A percentile compares a stretch with the other conserved stretches of the same genome.
These are phyloP conservation scores for Desmophyllum pertusum DNA, from an alignment of 92 coral and sea anemone genomes.

Conservation along the genomic window DNA sequence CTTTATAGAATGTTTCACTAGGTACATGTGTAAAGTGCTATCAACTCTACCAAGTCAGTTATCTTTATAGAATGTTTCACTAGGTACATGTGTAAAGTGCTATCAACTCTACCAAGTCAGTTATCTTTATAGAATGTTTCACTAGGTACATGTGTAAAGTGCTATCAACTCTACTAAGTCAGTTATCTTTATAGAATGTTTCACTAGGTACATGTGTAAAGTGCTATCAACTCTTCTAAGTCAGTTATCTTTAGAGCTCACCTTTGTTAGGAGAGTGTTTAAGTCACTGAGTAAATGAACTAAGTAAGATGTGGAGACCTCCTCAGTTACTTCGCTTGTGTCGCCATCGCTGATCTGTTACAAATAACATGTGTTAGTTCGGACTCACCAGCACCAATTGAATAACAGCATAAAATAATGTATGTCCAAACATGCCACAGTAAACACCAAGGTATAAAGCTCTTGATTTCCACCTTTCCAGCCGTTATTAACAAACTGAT, in stretches of 20 bases:
- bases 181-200: too few relatives aligned
- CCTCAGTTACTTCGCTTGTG: constrained; percentile 29
- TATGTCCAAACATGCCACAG: neutral
- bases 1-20: too few relatives aligned
- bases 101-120: too few relatives aligned
- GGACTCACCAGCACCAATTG: neutral
- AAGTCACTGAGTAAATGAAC: constrained; percentile 66
- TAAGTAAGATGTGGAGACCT: constrained; percentile 44
- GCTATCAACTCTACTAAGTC: too few relatives aligned
- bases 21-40: too few relatives aligned
- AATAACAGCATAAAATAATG: neutral
- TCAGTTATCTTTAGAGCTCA: neutral
- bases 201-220: too few relatives aligned
- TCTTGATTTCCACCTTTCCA: neutral
- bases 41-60: too few relatives aligned
- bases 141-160: too few relatives aligned
- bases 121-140: too few relatives aligned
- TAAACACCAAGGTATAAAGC: neutral
- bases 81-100: too few relatives aligned
- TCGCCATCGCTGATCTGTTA: constrained; percentile 18
- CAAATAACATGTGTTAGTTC: neutral
- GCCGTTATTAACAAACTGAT: neutral
- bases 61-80: too few relatives aligned
- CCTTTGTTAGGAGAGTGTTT: constrained; percentile 49
- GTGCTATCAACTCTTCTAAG: too few relatives aligned